phyloP scores from a whole-genome alignment of 2,113 vertebrate species.

The Vimba vimba region DNA sequence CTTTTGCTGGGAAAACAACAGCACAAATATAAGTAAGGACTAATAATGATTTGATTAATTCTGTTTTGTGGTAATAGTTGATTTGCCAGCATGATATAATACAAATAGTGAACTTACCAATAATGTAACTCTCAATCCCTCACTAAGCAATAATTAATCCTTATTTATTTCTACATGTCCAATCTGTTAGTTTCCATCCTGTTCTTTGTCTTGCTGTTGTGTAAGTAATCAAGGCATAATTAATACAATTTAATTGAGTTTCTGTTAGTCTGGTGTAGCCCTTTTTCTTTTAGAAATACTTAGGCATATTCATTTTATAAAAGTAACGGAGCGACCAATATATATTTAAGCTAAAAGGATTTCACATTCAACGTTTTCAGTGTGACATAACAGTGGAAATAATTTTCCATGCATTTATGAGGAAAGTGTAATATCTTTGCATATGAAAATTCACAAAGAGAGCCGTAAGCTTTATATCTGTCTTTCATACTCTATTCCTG shows the following conservation, averaged over 20 bases:
- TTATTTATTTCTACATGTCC: background rate
- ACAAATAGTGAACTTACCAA: background rate
- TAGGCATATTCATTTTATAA: too few species aligned
- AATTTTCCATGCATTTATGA: background rate
- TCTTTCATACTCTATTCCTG: slow-evolving; percentile 24
- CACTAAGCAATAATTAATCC: background rate
- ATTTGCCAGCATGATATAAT: background rate
- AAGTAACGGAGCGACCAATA: background rate
- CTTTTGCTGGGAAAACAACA: background rate
- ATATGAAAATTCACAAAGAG: background rate
- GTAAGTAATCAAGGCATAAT: background rate
- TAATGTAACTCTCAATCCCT: background rate
- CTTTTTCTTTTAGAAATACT: too few species aligned
- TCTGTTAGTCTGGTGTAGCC: background rate
- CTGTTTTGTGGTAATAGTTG: background rate
- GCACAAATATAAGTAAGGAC: background rate
- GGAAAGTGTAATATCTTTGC: background rate
- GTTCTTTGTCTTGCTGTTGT: background rate
- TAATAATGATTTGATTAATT: background rate
- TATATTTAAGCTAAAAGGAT: background rate
- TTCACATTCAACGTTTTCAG: background rate
- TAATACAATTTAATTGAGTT: background rate
- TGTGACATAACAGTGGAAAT: background rate
- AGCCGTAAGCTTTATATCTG: background rate
- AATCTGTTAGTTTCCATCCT: background rate